Conservation (phyloP, 2,888 invertebrate genomes). For the Ennomos erosarius region DNA sequence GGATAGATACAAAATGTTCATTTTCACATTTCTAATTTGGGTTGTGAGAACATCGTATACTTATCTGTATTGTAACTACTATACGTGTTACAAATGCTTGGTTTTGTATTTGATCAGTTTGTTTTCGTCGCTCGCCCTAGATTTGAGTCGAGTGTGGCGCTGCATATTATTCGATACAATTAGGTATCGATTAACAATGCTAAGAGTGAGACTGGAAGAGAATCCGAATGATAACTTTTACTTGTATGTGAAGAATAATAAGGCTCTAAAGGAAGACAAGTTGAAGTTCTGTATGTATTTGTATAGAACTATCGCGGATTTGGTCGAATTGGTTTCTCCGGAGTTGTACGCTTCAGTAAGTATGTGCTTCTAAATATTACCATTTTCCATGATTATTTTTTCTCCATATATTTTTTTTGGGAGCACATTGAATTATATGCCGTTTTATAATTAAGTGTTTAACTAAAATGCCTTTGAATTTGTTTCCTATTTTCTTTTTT, state of each 20-base stretch:
- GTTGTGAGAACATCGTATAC: slow-evolving; percentile 56
- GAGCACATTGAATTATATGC: too few species aligned
- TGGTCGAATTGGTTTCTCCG: slow-evolving; percentile 63
- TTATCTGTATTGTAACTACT: slow-evolving; percentile 51
- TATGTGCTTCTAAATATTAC: too few species aligned
- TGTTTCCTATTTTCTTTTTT: slow-evolving; percentile 42
- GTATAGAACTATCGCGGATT: slow-evolving; percentile 67
- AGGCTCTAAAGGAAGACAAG: slow-evolving; percentile 62
- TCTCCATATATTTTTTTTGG: too few species aligned
- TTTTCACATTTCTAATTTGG: slow-evolving; percentile 54
- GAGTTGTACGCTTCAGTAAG: slow-evolving; percentile 71
- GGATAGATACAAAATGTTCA: slow-evolving; percentile 48
- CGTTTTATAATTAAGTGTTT: too few species aligned
- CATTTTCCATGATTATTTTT: too few species aligned
- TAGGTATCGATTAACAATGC: slow-evolving; percentile 61
- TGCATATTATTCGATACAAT: slow-evolving; percentile 65
- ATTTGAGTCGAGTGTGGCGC: slow-evolving; percentile 72
- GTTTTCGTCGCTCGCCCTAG: slow-evolving; percentile 64
- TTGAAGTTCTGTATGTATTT: slow-evolving; percentile 60
- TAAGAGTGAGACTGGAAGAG: slow-evolving; percentile 65
- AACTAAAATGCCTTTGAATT: too few species aligned
- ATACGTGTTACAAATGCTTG: slow-evolving; percentile 51
- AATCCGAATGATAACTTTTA: slow-evolving; percentile 58
- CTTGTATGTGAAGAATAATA: slow-evolving; percentile 64
- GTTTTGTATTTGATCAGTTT: slow-evolving; percentile 54